Base-by-base conservation (phyloP, 2,888 invertebrate species). In the Nomada ruficornis region DNA sequence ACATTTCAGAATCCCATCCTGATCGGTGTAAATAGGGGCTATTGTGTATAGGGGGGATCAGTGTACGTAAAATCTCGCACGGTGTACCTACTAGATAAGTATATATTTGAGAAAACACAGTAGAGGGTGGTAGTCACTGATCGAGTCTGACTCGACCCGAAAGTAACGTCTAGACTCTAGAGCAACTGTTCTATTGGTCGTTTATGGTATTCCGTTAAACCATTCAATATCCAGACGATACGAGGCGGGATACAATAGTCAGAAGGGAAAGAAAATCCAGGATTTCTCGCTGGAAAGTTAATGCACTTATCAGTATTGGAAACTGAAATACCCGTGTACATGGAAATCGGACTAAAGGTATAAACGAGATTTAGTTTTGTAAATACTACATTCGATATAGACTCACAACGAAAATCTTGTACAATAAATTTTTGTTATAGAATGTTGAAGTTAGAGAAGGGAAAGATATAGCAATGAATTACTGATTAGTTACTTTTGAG, bases 131-230 rank as follows among this genome's bases (percentile, higher is more conserved):
- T 64, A 63, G 71, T 73, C 70, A 65, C 54, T 67, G 73, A 69
- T 62, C 73, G 69, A 65, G 50, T 75, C 77, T 74, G 64, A 65
- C n/a, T 76, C 65, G 71, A 75, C 62, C 64, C 63, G 70, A 77
- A 77, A 85, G 71, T 80, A 81, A 67, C 73, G 36, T 36, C 36
- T 36, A 36, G 36, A 36, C 72, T 44, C 69, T 70, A 47, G 36
- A 65, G 76, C 60, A 68, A 69, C 75, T 64, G 54, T 52, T 83
- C 59, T 65, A 42, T 69, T 52, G 36, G 44, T 59, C 63, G 71
- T 68, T 81, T 62, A 71, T 76, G 64, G 70, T 55, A 68, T 50
- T 80, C 50, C 55, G 60, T 76, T 72, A 72, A 80, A 54, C 65
- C 69, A 64, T 76, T 82, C 67, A 36, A 82, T 76, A 52, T 13